Evolutionary conservation across 2,888 invertebrate genomes (phyloP).

Genomic region (Cantharis rufa): DNA sequence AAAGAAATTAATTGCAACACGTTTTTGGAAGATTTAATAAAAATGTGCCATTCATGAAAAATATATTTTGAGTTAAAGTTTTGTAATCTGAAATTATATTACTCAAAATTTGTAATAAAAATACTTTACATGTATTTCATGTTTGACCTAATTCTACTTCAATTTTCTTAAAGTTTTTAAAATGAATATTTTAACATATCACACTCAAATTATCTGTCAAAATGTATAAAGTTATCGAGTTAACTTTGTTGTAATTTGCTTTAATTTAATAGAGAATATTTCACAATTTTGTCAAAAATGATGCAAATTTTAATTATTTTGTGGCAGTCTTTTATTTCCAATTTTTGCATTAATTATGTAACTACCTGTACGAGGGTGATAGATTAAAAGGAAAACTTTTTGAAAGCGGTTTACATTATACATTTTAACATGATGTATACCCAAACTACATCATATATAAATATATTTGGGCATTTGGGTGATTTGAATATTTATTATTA

Average conservation of each 20-base stretch:
- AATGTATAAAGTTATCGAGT: not conserved
- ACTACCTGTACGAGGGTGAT: not conserved
- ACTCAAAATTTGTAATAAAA: not conserved
- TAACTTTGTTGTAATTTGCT: not conserved
- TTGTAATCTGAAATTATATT: not conserved
- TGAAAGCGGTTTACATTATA: no score
- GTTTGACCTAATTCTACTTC: not conserved
- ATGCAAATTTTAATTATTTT: not conserved
- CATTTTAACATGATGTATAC: not conserved
- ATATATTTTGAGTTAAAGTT: not conserved
- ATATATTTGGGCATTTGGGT: not conserved
- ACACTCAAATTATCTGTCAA: not conserved
- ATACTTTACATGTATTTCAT: not conserved
- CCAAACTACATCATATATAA: not conserved
- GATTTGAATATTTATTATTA: not conserved
- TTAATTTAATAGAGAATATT: not conserved
- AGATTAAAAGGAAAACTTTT: not conserved
- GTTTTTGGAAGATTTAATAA: not conserved
- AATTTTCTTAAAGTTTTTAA: not conserved
- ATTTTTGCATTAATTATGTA: not conserved
- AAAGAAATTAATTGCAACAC: not conserved
- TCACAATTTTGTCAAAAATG: not conserved
- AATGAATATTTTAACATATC: not conserved
- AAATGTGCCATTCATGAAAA: not conserved
- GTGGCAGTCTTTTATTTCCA: not conserved